Percentiles rank a stretch among this genome's conserved stretches.
These are phyloP conservation scores for Acanthosepion lycidas DNA, from an alignment of 2,888 invertebrate species.

Conservation along the genomic window DNA sequence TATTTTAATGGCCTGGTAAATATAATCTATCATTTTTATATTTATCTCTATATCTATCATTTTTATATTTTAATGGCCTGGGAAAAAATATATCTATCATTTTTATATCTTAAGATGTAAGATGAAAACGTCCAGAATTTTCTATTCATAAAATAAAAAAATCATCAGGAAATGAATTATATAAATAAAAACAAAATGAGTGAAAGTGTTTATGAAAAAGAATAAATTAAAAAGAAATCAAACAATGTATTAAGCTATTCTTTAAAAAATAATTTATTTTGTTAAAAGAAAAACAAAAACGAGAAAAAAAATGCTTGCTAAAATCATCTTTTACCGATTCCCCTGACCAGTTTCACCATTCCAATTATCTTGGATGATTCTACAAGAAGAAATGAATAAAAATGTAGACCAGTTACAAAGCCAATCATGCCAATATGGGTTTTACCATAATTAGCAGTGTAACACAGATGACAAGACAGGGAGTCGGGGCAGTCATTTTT, in stretches of 20 bases:
- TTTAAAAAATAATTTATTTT: slow-evolving; percentile 33
- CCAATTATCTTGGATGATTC: background rate
- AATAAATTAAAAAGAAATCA: background rate
- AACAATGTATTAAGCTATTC: slow-evolving; percentile 11
- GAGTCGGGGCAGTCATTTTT: background rate
- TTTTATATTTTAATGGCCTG: too few species aligned
- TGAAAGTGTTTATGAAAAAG: background rate
- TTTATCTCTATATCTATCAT: too few species aligned
- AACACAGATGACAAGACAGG: too few species aligned
- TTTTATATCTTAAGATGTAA: too few species aligned
- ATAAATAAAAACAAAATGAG: too few species aligned
- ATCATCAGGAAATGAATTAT: too few species aligned
- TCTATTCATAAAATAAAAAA: too few species aligned
- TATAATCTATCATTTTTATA: too few species aligned
- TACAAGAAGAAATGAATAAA: background rate
- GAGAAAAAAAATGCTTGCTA: background rate
- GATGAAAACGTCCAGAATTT: too few species aligned
- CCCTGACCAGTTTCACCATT: background rate
- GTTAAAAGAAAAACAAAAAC: background rate
- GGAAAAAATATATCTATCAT: too few species aligned
- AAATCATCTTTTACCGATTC: background rate
- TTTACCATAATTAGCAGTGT: background rate
- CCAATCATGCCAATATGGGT: background rate
- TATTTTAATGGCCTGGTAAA: too few species aligned
- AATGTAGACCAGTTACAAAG: background rate